Evolutionary conservation across 2,113 vertebrate genomes (phyloP), one percentile per base, ranked within the genome.

Genomic region (Semicossyphus pulcher): DNA sequence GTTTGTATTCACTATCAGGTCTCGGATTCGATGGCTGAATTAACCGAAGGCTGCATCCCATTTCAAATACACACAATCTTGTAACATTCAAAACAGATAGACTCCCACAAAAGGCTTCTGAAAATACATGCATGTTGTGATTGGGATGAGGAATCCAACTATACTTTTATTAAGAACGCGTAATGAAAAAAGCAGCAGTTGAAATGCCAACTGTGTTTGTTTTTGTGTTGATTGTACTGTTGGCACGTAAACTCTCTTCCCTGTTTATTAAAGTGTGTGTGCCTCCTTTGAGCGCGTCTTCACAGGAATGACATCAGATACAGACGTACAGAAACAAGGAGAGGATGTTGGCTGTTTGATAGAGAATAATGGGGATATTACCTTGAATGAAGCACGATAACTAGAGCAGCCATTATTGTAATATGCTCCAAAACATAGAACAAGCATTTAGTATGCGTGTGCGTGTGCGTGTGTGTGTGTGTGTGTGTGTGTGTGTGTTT

Each of bases 381-480:
- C 21, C 36, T 44, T 14, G 37, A 78, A 64, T 62, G 37, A 78
- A 82, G 60, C 58, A 44, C 41, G 71, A 69, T 78, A 71, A 70
- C 49, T 58, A 72, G 71, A 16, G 16, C 77, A 62, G 51, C 42
- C 36, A 83, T 83, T 75, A 76, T 44, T 83, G 45, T 75, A 67
- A 81, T 78, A 60, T 56, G 44, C 58, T 69, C 34, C 18, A 21
- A 78, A 29, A 49, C 42, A 59, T 32, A 58, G 42, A 25, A 57
- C 16, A 54, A 68, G 78, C 23, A 28, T 49, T 72, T 12, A 64
- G 52, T 64, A 44, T 73, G 72, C 56, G 54, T 34, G 44, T 56
- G 52, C 67, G 42, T 49, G 54, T 51, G 32, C 56, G 52, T 45
- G 52, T 47, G 53, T 31, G 23, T 37, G 52, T 71, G 42, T 49